A percentile compares a stretch with the other conserved stretches of the same genome.
Evolutionary conservation across 2,888 invertebrate genomes (phyloP).

Genomic region (Elysia crispata): DNA sequence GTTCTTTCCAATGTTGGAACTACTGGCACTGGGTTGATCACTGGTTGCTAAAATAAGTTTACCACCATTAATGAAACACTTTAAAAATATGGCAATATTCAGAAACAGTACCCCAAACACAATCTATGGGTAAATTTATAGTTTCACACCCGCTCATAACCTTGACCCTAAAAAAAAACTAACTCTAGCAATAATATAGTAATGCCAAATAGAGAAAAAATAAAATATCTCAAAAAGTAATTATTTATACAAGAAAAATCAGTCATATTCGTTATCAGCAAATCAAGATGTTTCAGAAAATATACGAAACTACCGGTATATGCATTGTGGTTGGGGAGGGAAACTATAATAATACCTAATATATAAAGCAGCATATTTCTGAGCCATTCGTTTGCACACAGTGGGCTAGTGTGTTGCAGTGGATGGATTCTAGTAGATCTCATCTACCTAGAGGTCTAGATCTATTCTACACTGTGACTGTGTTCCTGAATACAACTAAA

Average conservation of each 20-base stretch:
- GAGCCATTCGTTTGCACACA: too few relatives aligned
- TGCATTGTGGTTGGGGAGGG: constrained; percentile 9
- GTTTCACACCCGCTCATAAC: constrained; percentile 9
- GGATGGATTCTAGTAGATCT: too few relatives aligned
- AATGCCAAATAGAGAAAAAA: constrained; percentile 3
- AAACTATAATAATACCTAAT: constrained; percentile 4
- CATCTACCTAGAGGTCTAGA: too few relatives aligned
- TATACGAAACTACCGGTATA: constrained; percentile 2
- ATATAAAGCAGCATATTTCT: too few relatives aligned
- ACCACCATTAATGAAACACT: constrained; percentile 3
- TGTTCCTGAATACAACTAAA: too few relatives aligned
- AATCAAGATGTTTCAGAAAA: constrained; percentile 3
- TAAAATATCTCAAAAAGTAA: constrained; percentile 1
- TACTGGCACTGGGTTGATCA: constrained; percentile 4
- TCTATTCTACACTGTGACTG: too few relatives aligned
- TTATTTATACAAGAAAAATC: constrained; percentile 1
- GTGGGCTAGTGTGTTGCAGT: too few relatives aligned
- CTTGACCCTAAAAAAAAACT: neutral
- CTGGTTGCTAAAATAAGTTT: constrained; percentile 9
- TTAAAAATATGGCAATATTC: constrained; percentile 4
- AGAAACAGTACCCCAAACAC: constrained; percentile 9
- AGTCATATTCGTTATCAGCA: constrained; percentile 9
- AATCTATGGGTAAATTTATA: constrained; percentile 4
- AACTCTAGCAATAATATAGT: constrained; percentile 9
- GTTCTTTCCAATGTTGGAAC: constrained; percentile 3